Base-by-base conservation (phyloP, 2,888 invertebrate species). In the Drosophila villosipedis region DNA sequence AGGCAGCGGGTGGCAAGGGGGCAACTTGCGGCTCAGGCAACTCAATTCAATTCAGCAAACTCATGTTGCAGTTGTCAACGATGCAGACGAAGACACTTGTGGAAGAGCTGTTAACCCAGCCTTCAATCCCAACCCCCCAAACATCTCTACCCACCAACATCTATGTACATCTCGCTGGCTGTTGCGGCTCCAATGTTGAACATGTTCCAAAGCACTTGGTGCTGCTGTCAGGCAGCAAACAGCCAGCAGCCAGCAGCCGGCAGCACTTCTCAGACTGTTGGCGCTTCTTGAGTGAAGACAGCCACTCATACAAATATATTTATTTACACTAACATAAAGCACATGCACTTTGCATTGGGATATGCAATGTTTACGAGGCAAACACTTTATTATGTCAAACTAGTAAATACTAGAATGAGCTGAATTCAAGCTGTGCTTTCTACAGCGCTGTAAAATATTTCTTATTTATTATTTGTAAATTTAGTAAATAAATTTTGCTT, bases 1-100 rank as follows among this genome's bases (percentile, higher is more conserved):
- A 60, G 63, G 66, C 68, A n/a, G 30, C 35, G 28, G 50, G 6
- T 16, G 53, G 41, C 22, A 28, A 28, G 22, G 25, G 19, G 37
- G 57, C 69, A 63, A 50, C 68, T 64, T 76, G 73, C 64, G 49
- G 61, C 76, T 58, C 49, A 52, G 70, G 82, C 79, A 84, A 84
- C 84, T 85, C 90, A 79, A 88, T 88, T 82, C 80, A 78, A 78
- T 81, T 77, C 63, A 83, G 84, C 89, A 84, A 68, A 90, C 80
- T 90, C 84, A 85, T 84, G 90, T 72, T 64, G 89, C 89, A 88
- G 89, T 85, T 85, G 85, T 85, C 86, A 85, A 85, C 89, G 73
- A 37, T 47, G 60, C 68, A 89, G 74, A 78, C 80, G 86, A 77
- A 88, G 89, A 88, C 78, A 82, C 77, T 86, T 83, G 83, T 73